phyloP scores from a whole-genome alignment of 37 sponge, comb jelly and placozoan species.

The Oopsacas minuta region DNA sequence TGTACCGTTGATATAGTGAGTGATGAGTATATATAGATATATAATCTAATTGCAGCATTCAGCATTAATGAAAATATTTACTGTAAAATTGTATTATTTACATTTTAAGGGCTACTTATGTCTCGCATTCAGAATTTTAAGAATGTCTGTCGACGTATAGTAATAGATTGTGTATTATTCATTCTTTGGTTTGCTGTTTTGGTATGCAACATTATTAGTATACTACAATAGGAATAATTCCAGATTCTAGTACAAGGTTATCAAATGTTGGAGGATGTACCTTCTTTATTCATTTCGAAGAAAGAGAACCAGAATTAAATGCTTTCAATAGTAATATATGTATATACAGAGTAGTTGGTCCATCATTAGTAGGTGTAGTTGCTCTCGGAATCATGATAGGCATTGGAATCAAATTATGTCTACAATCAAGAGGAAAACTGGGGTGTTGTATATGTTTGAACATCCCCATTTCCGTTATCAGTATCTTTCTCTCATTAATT shows the following conservation, averaged over 20 bases:
- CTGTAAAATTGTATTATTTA: too few species aligned
- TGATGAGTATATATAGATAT: too few species aligned
- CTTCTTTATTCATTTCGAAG: background rate
- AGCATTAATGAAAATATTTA: too few species aligned
- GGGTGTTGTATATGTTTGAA: background rate
- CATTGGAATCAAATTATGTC: background rate
- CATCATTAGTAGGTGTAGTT: background rate
- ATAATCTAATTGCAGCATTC: too few species aligned
- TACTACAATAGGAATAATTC: background rate
- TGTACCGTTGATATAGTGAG: too few species aligned
- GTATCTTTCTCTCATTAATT: background rate
- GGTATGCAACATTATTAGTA: background rate
- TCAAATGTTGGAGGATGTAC: background rate
- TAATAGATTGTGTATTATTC: background rate
- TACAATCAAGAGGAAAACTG: too few species aligned
- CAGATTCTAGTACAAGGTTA: background rate
- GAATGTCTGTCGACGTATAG: background rate
- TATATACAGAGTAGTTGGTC: background rate
- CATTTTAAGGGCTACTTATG: too few species aligned
- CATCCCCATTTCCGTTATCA: background rate
- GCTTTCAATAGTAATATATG: background rate
- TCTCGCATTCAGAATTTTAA: too few species aligned
- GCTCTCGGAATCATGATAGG: background rate
- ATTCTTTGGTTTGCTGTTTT: background rate
- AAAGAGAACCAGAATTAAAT: too few species aligned